phyloP scores from a whole-genome alignment of 1,140 invertebrate species.

The Drosophila asahinai region DNA sequence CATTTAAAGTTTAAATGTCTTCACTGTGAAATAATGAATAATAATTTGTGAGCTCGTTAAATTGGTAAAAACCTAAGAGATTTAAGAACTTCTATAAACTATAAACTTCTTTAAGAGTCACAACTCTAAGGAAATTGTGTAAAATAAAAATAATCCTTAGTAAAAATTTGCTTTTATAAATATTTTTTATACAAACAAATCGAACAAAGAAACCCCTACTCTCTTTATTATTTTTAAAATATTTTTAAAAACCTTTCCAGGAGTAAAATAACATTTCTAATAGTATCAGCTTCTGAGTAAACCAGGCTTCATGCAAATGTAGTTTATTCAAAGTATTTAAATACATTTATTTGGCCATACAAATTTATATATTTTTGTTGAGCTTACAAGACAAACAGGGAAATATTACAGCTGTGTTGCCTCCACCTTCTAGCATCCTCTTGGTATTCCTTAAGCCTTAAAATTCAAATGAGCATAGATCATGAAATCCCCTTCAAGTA shows the following conservation, averaged over 20 bases:
- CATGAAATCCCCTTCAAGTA: neutral
- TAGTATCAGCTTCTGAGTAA: neutral
- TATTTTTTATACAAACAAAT: neutral
- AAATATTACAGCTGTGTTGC: neutral
- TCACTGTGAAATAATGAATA: neutral
- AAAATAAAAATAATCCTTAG: neutral
- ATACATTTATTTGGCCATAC: neutral
- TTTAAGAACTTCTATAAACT: too few species aligned
- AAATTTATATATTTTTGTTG: neutral
- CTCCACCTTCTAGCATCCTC: neutral
- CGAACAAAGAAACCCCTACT: too few species aligned
- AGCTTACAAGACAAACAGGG: neutral
- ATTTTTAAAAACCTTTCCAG: neutral
- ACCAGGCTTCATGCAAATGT: neutral
- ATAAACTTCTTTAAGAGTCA: too few species aligned
- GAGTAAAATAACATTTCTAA: too few species aligned
- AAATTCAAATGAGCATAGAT: conserved; percentile 11
- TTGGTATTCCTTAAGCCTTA: neutral
- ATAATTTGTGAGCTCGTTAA: neutral
- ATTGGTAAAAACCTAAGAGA: neutral
- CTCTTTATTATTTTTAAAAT: too few species aligned
- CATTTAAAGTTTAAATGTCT: neutral
- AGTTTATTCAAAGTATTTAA: neutral
- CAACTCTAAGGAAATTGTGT: neutral
- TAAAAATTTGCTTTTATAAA: neutral